These are phyloP conservation scores for Heliconius charithonia DNA, from an alignment of 2,888 invertebrate species.

Conservation along the genomic window DNA sequence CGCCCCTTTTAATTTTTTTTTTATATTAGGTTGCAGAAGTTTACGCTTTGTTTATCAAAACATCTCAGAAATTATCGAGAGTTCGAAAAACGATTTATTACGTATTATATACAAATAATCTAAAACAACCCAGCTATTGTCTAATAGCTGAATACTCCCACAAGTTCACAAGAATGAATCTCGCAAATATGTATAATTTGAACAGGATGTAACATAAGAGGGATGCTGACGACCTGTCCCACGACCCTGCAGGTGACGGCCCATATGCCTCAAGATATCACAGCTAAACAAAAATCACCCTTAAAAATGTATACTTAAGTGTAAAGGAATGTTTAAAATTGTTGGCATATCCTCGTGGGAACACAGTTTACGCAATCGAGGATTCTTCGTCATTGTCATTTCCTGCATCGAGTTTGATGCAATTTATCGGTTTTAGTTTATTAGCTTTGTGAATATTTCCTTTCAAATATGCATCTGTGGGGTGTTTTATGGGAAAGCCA, in stretches of 20 bases:
- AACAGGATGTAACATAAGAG: slow-evolving; percentile 75
- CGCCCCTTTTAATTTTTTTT: too few relatives aligned
- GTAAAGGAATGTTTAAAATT: slow-evolving; percentile 34
- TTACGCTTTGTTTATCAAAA: background rate
- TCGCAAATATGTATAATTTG: slow-evolving; percentile 59
- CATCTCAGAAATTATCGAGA: background rate
- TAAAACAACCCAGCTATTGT: slow-evolving; percentile 3
- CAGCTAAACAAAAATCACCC: slow-evolving; percentile 35
- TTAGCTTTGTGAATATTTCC: slow-evolving; percentile 44
- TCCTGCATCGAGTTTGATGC: slow-evolving; percentile 57
- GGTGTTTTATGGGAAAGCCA: slow-evolving; percentile 40
- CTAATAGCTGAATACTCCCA: slow-evolving; percentile 32
- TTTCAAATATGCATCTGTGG: slow-evolving; percentile 49
- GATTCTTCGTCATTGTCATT: slow-evolving; percentile 70
- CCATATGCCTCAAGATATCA: slow-evolving; percentile 53
- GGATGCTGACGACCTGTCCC: slow-evolving; percentile 78
- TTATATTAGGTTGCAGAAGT: too few relatives aligned
- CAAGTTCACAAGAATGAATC: slow-evolving; percentile 33
- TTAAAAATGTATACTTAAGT: slow-evolving; percentile 39
- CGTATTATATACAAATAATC: too few relatives aligned
- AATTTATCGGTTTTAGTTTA: slow-evolving; percentile 56
- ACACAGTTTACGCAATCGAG: slow-evolving; percentile 71
- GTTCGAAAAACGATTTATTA: background rate
- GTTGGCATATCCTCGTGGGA: slow-evolving; percentile 67
- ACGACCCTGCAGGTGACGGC: slow-evolving; percentile 78